Evolutionary conservation across 2,113 vertebrate species (phyloP).

Genomic region (Xenopus borealis): DNA sequence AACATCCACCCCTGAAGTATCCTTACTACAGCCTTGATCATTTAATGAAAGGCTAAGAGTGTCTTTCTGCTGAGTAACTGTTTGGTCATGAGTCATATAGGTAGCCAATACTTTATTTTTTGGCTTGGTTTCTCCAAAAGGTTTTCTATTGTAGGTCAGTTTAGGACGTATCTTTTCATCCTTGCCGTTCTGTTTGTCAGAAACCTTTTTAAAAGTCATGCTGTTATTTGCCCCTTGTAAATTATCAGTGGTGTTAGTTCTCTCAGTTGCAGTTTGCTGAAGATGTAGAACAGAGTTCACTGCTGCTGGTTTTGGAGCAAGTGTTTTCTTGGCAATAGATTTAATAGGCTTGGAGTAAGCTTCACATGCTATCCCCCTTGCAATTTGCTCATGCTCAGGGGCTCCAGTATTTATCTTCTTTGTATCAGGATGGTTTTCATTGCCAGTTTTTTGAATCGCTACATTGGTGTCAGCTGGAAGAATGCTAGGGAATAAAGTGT

Average conservation of each 20-base stretch:
- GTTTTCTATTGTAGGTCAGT: conserved; percentile 59
- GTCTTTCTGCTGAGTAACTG: conserved; percentile 55
- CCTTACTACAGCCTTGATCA: conserved; percentile 50
- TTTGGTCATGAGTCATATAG: conserved; percentile 60
- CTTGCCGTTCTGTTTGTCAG: conserved; percentile 49
- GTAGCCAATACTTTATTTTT: conserved; percentile 70
- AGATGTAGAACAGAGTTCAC: conserved; percentile 56
- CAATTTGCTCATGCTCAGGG: conserved; percentile 75
- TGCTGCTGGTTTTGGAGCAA: conserved; percentile 54
- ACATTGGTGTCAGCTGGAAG: conserved; percentile 58
- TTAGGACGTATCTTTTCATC: conserved; percentile 52
- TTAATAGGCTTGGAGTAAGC: conserved; percentile 61
- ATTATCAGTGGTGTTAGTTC: conserved; percentile 39
- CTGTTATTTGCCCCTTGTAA: conserved; percentile 47
- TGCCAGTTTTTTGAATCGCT: conserved; percentile 52
- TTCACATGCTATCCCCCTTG: conserved; percentile 79
- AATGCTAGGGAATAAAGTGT: conserved; percentile 61
- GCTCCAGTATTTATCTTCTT: conserved; percentile 64
- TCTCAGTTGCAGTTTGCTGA: conserved; percentile 54
- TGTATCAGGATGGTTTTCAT: conserved; percentile 74
- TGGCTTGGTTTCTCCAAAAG: conserved; percentile 62
- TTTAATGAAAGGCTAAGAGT: conserved; percentile 35
- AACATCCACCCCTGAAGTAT: conserved; percentile 54
- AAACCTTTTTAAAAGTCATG: conserved; percentile 45
- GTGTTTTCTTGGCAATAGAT: conserved; percentile 55